Evolutionary conservation across 1,140 invertebrate species (phyloP).

Genomic region (Tyrophagus putrescentiae): DNA sequence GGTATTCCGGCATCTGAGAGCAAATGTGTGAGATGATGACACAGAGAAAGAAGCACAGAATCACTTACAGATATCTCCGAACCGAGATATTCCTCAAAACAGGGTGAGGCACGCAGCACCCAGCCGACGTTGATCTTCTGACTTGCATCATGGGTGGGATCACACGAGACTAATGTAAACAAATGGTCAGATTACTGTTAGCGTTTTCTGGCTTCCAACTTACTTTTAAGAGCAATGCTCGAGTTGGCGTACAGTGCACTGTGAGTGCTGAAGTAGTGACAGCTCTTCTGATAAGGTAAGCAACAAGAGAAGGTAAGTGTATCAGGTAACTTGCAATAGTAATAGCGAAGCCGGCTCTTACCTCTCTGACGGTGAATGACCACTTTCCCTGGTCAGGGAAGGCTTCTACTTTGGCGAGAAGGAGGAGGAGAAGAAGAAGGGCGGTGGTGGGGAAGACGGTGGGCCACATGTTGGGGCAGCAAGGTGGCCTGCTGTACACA

Average conservation of each 20-base stretch:
- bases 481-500: too few relatives aligned
- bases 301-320: background rate
- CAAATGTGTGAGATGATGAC: background rate
- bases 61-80: slow-evolving; percentile 28
- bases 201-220: slow-evolving; percentile 14
- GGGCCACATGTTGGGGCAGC: too few relatives aligned
- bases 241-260: slow-evolving; percentile 31
- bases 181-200: slow-evolving; percentile 19
- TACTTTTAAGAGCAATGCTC: slow-evolving; percentile 29
- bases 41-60: slow-evolving; percentile 16
- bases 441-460: too few relatives aligned
- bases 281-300: slow-evolving; percentile 22
- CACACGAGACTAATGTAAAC: slow-evolving; percentile 4
- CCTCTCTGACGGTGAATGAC: slow-evolving; percentile 25
- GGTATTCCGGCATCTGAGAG: slow-evolving; percentile 20
- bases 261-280: slow-evolving; percentile 27
- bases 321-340: background rate
- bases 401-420: background rate
- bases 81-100: slow-evolving; percentile 33
- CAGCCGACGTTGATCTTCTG: slow-evolving; percentile 29
- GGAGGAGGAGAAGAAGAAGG: too few relatives aligned
- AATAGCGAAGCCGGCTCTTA: slow-evolving; percentile 20
- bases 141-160: background rate
- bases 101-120: slow-evolving; percentile 32
- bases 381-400: slow-evolving; percentile 31